A percentile compares a stretch with the other conserved stretches of the same genome.
These are phyloP conservation scores for Stomatorhinus walkeri DNA, from an alignment of 2,797 vertebrate genomes.

Conservation along the genomic window DNA sequence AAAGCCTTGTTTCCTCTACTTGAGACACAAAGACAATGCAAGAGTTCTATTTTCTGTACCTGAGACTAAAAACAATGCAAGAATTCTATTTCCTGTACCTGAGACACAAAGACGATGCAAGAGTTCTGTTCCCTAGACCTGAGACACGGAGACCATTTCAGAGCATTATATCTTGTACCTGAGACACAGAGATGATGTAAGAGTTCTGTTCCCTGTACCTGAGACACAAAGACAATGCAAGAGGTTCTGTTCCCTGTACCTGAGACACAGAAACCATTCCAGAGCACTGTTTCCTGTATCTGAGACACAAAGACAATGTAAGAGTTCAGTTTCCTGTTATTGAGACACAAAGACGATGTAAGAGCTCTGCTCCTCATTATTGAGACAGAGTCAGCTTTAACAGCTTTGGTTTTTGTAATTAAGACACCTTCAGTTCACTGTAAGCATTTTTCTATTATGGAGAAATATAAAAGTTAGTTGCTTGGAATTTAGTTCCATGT, in stretches of 20 bases:
- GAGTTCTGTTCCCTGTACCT: not conserved
- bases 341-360: not conserved
- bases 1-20: not conserved
- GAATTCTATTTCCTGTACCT: fast-evolving
- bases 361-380: not conserved
- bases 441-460: not conserved
- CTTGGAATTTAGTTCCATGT: not conserved
- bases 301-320: too few species aligned
- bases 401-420: not conserved
- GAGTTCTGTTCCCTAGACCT: not conserved
- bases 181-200: not conserved
- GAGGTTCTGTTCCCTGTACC: not conserved
- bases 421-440: not conserved
- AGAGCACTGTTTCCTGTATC: too few species aligned
- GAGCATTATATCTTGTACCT: not conserved
- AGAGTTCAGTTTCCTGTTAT: not conserved
- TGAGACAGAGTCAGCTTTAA: not conserved
- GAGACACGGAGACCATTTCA: not conserved
- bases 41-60: not conserved
- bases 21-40: not conserved
- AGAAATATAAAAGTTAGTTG: not conserved
- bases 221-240: not conserved
- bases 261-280: too few species aligned
- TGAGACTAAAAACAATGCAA: too few species aligned
- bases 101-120: too few species aligned